phyloP scores from a whole-genome alignment of 2,888 invertebrate genomes.

The Antheraea assamensis region DNA sequence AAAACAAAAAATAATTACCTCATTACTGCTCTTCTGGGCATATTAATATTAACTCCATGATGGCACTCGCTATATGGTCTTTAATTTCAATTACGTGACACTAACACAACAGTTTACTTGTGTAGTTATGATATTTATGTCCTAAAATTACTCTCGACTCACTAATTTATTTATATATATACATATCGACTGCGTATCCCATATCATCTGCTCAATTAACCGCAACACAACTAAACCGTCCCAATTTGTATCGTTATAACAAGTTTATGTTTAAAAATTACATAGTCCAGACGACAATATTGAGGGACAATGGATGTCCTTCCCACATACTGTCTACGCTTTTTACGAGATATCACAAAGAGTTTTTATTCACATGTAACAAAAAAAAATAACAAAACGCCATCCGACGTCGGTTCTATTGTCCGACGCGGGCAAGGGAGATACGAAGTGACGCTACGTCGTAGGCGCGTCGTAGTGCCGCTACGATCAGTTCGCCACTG shows the following conservation, averaged over 20 bases:
- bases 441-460: conserved; percentile 56
- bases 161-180: conserved; percentile 41
- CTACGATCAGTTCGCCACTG: conserved; percentile 74
- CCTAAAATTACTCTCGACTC: conserved; percentile 37
- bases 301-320: conserved; percentile 49
- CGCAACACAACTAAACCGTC: conserved; percentile 52
- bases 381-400: conserved; percentile 74
- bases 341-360: conserved; percentile 63
- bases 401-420: conserved; percentile 69
- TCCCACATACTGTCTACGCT: conserved; percentile 56
- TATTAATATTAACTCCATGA: conserved; percentile 59
- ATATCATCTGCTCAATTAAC: conserved; percentile 44
- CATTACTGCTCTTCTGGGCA: conserved; percentile 34
- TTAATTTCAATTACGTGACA: conserved; percentile 56
- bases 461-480: conserved; percentile 70
- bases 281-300: conserved; percentile 50
- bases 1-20: conserved; percentile 43
- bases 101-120: conserved; percentile 62
- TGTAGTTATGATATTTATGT: conserved; percentile 41
- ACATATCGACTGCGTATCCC: conserved; percentile 42
- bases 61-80: conserved; percentile 54
- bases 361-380: conserved; percentile 68
- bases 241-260: conserved; percentile 44
- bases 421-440: conserved; percentile 55
- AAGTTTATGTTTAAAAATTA: conserved; percentile 55